Evolutionary conservation across 2,888 invertebrate genomes (phyloP), one percentile per base, ranked within the genome.

Genomic region (Rhogogaster chlorosoma): DNA sequence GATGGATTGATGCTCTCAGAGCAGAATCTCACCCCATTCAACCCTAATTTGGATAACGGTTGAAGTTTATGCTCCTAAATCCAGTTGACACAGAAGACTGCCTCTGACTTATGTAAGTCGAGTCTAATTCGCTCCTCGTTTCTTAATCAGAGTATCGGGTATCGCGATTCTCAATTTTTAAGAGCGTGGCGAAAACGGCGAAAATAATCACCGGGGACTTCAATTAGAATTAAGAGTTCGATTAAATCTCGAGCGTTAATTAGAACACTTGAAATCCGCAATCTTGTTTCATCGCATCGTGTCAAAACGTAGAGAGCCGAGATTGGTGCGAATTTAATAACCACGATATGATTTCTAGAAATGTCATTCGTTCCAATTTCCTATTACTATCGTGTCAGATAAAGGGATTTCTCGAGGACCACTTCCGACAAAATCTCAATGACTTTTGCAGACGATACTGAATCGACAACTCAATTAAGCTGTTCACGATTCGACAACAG

Each of bases 1-100:
- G 80, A 80, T 80, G 80, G 80, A 80, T 80, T 57, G 80, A 38
- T 80, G 80, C 57, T 57, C 80, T 38, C 22, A 32, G 57, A 61
- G 61, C 12, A 38, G 32, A 61, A 38, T n/a, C 42, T 38, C 36
- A 80, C 22, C 36, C 80, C 57, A 29, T 80, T 57, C 61, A 38
- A 61, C 61, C 80, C 57, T 61, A 80, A 80, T 80, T 80, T 61
- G 36, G 78, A 57, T 78, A 78, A 57, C 61, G 61, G 57, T 80
- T 57, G 12, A 57, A 80, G 80, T 61, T 38, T 36, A 38, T 38
- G 36, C 36, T 80, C 61, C 61, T 80, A 80, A 38, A 80, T 80
- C 26, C 57, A 38, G 57, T 61, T 15, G 80, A 77, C 26, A 77
- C 38, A 57, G 36, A 80, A 80, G 22, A 57, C 57, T 80, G 49